Percentiles rank a stretch among this genome's conserved stretches.
These are phyloP conservation scores for Ctenosaura bakeri DNA, from an alignment of 2,797 vertebrate genomes.

Conservation along the genomic window DNA sequence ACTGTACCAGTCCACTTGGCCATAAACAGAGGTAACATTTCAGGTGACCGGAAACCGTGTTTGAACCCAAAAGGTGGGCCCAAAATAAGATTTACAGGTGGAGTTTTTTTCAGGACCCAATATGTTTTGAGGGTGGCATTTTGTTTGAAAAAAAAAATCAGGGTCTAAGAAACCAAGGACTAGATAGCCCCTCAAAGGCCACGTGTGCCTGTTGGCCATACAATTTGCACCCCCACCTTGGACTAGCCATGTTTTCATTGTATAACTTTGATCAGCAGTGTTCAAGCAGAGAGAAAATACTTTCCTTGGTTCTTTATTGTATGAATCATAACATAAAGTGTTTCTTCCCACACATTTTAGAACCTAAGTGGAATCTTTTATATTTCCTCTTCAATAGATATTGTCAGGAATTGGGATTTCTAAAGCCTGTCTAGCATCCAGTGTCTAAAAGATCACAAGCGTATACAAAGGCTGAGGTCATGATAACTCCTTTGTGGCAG, in stretches of 20 bases:
- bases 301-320: conserved; percentile 22
- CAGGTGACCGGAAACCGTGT: no score
- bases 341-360: conserved; percentile 13
- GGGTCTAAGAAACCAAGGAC: no score
- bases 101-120: no score
- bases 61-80: no score
- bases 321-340: background rate
- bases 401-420: background rate
- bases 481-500: no score
- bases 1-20: no score
- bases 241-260: background rate
- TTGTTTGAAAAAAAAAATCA: no score
- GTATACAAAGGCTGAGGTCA: background rate
- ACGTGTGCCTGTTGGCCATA: no score
- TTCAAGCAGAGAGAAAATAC: conserved; percentile 36
- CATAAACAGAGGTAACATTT: no score
- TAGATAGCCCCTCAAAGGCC: no score
- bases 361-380: background rate
- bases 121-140: no score
- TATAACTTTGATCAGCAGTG: conserved; percentile 37
- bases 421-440: background rate
- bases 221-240: background rate
- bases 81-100: no score
- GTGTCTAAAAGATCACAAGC: background rate
- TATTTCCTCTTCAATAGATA: background rate